Evolutionary conservation across 2,113 vertebrate genomes (phyloP).

Genomic region (Marcusenius ussheri): DNA sequence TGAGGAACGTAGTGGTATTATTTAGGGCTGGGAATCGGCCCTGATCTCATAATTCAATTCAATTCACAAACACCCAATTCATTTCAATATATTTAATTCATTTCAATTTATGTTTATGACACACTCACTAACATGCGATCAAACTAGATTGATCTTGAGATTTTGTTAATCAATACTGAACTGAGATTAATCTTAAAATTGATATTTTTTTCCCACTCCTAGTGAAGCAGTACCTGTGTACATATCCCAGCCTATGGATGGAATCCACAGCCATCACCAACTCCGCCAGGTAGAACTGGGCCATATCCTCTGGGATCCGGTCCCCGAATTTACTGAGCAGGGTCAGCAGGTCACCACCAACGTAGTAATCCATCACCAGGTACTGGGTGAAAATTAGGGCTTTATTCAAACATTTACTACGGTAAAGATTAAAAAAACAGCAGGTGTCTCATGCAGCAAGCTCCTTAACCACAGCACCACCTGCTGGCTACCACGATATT

Average conservation of each 20-base stretch:
- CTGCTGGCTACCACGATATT: not conserved
- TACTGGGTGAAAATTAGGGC: conserved; percentile 51
- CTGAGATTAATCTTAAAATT: not conserved
- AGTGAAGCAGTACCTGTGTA: conserved; percentile 58
- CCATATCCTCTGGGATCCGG: conserved; percentile 72
- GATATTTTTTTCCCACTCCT: not conserved
- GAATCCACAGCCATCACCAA: conserved; percentile 79
- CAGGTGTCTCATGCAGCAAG: not conserved
- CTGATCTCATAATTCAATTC: not conserved
- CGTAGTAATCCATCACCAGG: conserved; percentile 80
- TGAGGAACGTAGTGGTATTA: not conserved
- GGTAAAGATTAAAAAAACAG: not conserved
- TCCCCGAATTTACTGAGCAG: conserved; percentile 81
- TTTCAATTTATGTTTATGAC: not conserved
- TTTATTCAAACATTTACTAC: not conserved
- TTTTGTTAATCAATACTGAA: not conserved
- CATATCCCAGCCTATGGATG: conserved; percentile 71
- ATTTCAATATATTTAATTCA: not conserved
- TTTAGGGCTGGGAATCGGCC: not conserved
- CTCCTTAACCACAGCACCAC: not conserved
- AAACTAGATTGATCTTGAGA: not conserved
- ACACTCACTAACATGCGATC: not conserved
- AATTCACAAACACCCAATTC: not conserved
- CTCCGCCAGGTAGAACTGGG: conserved; percentile 78
- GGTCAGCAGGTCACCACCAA: conserved; percentile 77